Base-by-base conservation (phyloP, 2,113 vertebrate species). In the Bos javanicus region DNA sequence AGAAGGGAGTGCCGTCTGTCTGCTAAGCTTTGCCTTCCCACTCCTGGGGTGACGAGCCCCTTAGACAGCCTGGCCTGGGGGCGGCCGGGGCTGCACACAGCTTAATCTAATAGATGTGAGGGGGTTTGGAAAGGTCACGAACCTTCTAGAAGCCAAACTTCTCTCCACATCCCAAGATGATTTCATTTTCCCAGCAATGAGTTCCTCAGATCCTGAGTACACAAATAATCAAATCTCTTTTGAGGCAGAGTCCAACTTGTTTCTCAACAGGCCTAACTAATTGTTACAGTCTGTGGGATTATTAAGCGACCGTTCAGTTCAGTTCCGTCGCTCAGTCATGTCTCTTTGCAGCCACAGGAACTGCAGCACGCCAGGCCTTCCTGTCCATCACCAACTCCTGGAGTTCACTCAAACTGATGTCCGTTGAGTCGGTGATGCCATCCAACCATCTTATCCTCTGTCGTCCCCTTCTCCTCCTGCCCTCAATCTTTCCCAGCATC, bases 161-260 rank as follows among this genome's bases (percentile, higher is more conserved):
- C 60, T 87, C 28, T 78, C 43, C 23, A 26, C 28, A 57, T n/a
- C 30, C 56, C 26, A 8, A 26, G 81, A 85, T 80, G 71, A 90
- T 92, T 83, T 87, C 46, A 23, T 92, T 87, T 89, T 9, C 39
- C 43, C 62, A 60, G 36, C 43, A 86, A 60, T 54, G 43, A 87
- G 90, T 78, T 56, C 15, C 62, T 62, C 62, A 56, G 46, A 84
- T 43, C 36, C 19, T n/a, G 26, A 39, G 30, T 43, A 17, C 39
- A 39, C 23, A 30, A 78, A 48, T 71, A 54, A 7, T 54, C 74
- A 71, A 14, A 17, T 71, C 76, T 57, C 87, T 48, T 62, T 74
- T 81, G 36, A 67, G 60, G 30, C 6, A 9, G 28, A 52, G 25
- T 30, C 36, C 64, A 33, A 6, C 33, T 30, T 17, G 7, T n/a